Base-by-base conservation (phyloP, 2,888 invertebrate genomes). In the Abrostola triplasia region DNA sequence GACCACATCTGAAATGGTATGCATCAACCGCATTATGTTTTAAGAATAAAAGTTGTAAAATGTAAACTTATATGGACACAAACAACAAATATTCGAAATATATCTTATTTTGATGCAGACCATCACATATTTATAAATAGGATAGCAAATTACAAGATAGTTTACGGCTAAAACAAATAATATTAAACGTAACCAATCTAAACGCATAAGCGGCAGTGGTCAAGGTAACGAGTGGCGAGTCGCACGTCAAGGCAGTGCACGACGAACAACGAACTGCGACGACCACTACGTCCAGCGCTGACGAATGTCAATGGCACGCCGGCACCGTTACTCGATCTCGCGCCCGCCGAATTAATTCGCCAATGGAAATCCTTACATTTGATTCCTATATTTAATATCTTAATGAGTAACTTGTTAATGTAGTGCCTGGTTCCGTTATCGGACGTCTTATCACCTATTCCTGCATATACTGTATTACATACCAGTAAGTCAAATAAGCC, bases 291-390 rank as follows among this genome's bases (percentile, higher is more conserved):
- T 85, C 87, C 88, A 84, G 85, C 84, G 83, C 91, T 91, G 92
- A 91, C 92, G 91, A 90, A 91, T 94, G 94, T 93, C 94, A 93
- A 88, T 94, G 94, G 93, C 94, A 93, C 90, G 91, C 86, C 87
- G 79, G 79, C 88, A 92, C 94, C 94, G 94, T 94, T 94, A 94
- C 86, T 90, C 91, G 90, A 92, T 93, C 93, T 92, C 90, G 89
- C 90, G 89, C 85, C 88, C 88, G 91, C 92, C 92, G 88, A 94
- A 93, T 93, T 94, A 92, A 93, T 94, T 93, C 88, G 90, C 92
- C 91, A 89, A 91, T 91, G 86, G 85, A 89, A 90, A 90, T 91
- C 88, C 88, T 86, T 84, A 87, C 88, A 84, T 80, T 93, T 86
- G 88, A 92, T 90, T 90, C 89, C 86, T 84, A 83, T 86, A 89